A percentile compares a stretch with the other conserved stretches of the same genome.
Evolutionary conservation across 1,140 invertebrate genomes (phyloP).

Genomic region (Chionoecetes opilio): DNA sequence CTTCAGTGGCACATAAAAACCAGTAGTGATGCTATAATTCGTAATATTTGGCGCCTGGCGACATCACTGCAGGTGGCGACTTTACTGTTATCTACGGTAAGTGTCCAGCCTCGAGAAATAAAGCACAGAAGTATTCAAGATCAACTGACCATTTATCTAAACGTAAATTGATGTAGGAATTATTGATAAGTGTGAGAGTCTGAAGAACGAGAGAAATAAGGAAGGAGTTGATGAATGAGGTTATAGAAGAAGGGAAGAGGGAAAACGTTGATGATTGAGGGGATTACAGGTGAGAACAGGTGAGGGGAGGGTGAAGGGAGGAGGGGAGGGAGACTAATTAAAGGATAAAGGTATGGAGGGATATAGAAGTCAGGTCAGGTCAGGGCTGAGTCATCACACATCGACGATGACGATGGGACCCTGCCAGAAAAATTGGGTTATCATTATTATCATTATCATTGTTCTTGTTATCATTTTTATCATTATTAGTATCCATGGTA

Average conservation of each 20-base stretch:
- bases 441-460: constrained; percentile 27
- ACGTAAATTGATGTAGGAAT: too few species aligned
- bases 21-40: too few species aligned
- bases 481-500: neutral
- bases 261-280: neutral
- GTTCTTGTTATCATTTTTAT: neutral
- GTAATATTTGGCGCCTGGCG: too few species aligned
- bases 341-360: neutral
- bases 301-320: neutral
- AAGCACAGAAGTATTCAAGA: neutral
- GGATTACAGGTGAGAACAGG: neutral
- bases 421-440: neutral
- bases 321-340: neutral
- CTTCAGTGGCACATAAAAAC: too few species aligned
- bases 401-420: neutral
- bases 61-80: too few species aligned
- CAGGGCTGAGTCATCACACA: neutral
- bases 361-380: neutral
- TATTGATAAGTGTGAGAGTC: too few species aligned
- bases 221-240: too few species aligned
- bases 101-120: neutral
- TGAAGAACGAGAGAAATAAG: too few species aligned
- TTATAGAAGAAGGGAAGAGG: neutral
- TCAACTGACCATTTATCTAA: too few species aligned
- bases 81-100: too few species aligned